A percentile compares a stretch with the other conserved stretches of the same genome.
These are phyloP conservation scores for Deilephila porcellus DNA, from an alignment of 2,888 invertebrate genomes.

Conservation along the genomic window DNA sequence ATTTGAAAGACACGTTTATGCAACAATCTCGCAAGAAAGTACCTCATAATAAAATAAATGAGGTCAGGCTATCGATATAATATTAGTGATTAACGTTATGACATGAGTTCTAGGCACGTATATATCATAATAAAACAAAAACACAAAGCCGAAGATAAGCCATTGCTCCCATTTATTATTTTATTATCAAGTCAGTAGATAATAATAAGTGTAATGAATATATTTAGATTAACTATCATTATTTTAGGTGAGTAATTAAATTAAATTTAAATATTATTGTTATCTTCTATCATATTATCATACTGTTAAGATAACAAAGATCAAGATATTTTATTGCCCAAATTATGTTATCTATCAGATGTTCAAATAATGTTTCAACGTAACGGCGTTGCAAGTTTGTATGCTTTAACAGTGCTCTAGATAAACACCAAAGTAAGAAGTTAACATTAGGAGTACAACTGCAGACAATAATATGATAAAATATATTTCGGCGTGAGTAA, in stretches of 20 bases:
- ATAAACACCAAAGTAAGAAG: no score
- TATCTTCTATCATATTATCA: background rate
- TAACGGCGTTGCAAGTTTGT: no score
- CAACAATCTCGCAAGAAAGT: conserved; percentile 6
- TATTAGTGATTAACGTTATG: background rate
- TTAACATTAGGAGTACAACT: no score
- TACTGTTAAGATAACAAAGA: background rate
- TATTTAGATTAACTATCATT: background rate
- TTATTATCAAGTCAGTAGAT: background rate
- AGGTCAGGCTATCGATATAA: background rate
- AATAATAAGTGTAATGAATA: background rate
- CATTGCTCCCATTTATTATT: background rate
- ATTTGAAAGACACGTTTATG: conserved; percentile 23
- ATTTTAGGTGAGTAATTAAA: background rate
- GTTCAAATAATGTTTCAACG: no score
- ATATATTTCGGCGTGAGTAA: background rate
- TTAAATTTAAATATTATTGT: background rate
- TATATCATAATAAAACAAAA: background rate
- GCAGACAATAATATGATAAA: no score
- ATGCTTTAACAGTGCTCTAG: no score
- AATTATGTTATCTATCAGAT: no score
- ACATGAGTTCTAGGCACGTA: background rate
- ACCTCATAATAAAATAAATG: background rate
- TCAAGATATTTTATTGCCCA: no score
- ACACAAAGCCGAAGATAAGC: background rate